Conservation (phyloP, 2,113 vertebrate genomes). For the Eudyptes chrysolophus region DNA sequence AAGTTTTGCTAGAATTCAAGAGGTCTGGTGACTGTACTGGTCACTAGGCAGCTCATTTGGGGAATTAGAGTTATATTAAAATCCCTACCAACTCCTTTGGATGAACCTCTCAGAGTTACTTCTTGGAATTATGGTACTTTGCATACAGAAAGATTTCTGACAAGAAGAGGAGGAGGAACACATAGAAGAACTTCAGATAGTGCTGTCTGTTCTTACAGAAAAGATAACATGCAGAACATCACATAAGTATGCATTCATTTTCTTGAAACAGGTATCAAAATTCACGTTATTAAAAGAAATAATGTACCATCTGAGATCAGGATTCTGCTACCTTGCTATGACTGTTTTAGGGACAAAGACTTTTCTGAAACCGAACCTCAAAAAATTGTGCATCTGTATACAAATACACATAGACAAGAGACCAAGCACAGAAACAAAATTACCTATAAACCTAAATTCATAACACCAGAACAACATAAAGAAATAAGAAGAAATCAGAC, state of each 20-base stretch:
- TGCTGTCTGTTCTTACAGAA: not conserved
- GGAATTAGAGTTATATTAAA: not conserved
- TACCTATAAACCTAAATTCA: not conserved
- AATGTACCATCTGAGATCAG: not conserved
- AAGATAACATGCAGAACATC: not conserved
- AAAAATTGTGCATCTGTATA: not conserved
- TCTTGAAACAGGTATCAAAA: not conserved
- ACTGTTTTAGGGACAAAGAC: not conserved
- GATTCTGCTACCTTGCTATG: not conserved
- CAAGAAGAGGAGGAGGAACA: not conserved
- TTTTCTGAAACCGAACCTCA: not conserved
- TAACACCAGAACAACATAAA: not conserved
- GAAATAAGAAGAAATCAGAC: not conserved
- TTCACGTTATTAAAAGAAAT: not conserved
- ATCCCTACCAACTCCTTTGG: not conserved
- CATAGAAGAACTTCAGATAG: not conserved
- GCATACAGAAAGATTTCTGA: not conserved
- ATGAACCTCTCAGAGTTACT: not conserved
- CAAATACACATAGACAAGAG: not conserved
- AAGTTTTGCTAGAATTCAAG: not conserved
- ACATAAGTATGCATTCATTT: not conserved
- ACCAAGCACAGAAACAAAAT: not conserved
- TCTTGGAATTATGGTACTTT: not conserved
- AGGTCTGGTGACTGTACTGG: not conserved
- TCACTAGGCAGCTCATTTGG: not conserved